Percentiles rank a stretch among this genome's conserved stretches.
Conservation (phyloP, 2,797 vertebrate genomes). For the Agapornis canus region DNA sequence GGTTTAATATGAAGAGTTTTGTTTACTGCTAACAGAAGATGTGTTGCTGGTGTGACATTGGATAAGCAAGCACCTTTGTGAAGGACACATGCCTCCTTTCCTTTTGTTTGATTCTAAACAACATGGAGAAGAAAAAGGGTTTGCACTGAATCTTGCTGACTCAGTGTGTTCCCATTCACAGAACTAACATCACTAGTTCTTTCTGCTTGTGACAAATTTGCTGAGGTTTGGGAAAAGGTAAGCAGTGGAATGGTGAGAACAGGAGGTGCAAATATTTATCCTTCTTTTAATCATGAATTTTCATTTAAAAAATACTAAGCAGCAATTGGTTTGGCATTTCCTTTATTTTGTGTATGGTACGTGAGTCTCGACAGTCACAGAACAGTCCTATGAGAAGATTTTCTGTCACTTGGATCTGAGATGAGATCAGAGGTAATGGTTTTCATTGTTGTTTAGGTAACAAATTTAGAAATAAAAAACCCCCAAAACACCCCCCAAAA, state of each 20-base stretch:
- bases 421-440: not conserved
- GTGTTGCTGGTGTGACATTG: not conserved
- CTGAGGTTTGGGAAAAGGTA: not conserved
- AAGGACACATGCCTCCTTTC: not conserved
- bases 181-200: not conserved
- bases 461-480: not conserved
- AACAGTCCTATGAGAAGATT: not conserved
- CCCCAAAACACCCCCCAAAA: not conserved
- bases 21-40: slow-evolving; percentile 39
- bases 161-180: not conserved
- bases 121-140: not conserved
- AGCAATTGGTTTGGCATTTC: not conserved
- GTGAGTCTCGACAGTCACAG: not conserved
- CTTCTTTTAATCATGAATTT: not conserved
- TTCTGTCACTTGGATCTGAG: not conserved
- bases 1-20: not conserved
- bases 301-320: not conserved
- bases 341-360: not conserved
- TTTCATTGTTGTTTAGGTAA: not conserved
- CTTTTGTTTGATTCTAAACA: slow-evolving; percentile 34
- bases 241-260: not conserved
- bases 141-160: not conserved
- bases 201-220: not conserved
- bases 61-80: not conserved
- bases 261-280: not conserved